A percentile compares a stretch with the other conserved stretches of the same genome.
These are phyloP conservation scores for Aix galericulata DNA, from an alignment of 2,113 vertebrate species.

Conservation along the genomic window DNA sequence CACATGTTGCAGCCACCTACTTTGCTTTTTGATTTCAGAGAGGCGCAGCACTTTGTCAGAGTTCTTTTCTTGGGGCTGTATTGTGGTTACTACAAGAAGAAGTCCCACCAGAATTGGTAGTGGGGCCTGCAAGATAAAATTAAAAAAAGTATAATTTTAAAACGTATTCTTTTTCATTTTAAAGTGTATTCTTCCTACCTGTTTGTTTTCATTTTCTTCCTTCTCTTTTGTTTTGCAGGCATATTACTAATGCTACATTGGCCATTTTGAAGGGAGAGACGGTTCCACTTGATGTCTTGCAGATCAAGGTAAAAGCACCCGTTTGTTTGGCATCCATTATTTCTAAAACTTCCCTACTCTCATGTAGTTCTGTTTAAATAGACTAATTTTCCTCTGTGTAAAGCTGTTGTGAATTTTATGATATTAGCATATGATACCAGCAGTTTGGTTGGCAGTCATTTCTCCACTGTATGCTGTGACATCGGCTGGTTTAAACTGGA, in stretches of 20 bases:
- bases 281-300: conserved; percentile 90
- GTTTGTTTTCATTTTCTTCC: not conserved
- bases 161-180: not conserved
- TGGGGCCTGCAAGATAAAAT: not conserved
- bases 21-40: not conserved
- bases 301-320: conserved; percentile 88
- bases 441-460: not conserved
- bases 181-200: not conserved
- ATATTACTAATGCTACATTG: conserved; percentile 89
- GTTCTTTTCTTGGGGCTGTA: not conserved
- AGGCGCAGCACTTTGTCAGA: not conserved
- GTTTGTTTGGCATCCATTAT: not conserved
- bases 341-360: not conserved
- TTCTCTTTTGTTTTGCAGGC: conserved; percentile 71
- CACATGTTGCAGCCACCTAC: not conserved
- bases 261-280: conserved; percentile 94
- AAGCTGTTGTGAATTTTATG: not conserved
- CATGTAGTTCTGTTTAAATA: not conserved
- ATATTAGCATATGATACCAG: not conserved
- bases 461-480: not conserved
- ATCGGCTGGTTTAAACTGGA: not conserved
- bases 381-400: not conserved
- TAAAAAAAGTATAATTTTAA: not conserved
- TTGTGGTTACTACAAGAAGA: not conserved
- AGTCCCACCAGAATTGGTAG: fast-evolving